Base-by-base conservation (phyloP, 2,888 invertebrate genomes). In the Nowickia ferox region DNA sequence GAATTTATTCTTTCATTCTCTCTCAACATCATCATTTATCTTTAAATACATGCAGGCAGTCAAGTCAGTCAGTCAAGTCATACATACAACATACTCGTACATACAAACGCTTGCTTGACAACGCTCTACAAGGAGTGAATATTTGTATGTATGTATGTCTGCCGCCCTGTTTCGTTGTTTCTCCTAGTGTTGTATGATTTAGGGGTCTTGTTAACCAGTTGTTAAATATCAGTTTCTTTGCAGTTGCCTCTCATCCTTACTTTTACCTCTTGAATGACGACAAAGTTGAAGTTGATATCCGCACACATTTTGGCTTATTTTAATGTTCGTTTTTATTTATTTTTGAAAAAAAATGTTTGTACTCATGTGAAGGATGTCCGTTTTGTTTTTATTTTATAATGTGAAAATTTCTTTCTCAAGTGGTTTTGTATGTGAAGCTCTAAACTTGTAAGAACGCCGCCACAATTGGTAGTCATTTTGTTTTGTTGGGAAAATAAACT, bases 21-120 rank as follows among this genome's bases (percentile, higher is more conserved):
- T 84, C 77, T 84, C 83, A 84, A 84, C 83, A 84, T 84, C 83
- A 84, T 78, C 83, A 84, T 84, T 84, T 78, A 74, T 84, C 83
- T 84, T 78, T 40, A 75, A 53, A 59, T 61, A 59, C 19, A 63
- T 63, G 51, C 51, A 19, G 46, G 40, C 19, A 42, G 15, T 9
- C 65, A 57, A 30, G 59, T 22, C 72, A 30, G 74, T 44, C 63
- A 46, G 65, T 57, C 69, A 83, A 46, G 65, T 57, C 69, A 83
- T 40, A 61, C 72, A 42, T 72, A 5, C 63, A 22, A 48, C 4
- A 30, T 4, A 30, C 4, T 0, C 4, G 2, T 30, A 30, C 30
- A 30, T 30, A 53, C 59, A 48, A 6, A 22, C n/a, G 42, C 22
- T 57, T 51, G 55, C 13, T 10, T 11, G 40, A 38, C 53, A 11